phyloP scores from a whole-genome alignment of 2,113 vertebrate species.

The Sterrhoptilus dennistouni region DNA sequence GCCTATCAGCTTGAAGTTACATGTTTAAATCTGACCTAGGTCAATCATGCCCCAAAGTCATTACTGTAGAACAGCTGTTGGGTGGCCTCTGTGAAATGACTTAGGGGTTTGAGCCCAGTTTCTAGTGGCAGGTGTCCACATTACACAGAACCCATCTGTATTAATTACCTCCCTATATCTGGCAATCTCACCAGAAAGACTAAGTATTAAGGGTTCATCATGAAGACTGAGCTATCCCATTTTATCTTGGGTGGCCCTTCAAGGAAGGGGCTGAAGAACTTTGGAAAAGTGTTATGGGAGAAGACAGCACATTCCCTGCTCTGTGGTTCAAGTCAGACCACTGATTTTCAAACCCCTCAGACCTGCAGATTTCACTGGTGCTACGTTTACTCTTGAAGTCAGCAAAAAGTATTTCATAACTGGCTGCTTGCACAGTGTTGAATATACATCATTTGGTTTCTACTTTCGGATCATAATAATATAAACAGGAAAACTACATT shows the following conservation, averaged over 20 bases:
- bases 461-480: conserved; percentile 67
- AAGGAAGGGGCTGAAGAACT: not conserved
- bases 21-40: conserved; percentile 41
- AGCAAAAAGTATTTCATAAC: conserved; percentile 54
- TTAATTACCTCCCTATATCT: conserved; percentile 29
- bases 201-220: not conserved
- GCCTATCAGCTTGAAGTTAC: conserved; percentile 53
- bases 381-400: conserved; percentile 4
- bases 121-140: conserved; percentile 49
- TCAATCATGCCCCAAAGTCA: conserved; percentile 53
- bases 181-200: not conserved
- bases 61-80: conserved; percentile 35
- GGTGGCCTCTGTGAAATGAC: conserved; percentile 39
- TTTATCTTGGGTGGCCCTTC: conserved; percentile 19
- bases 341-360: not conserved
- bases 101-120: conserved; percentile 54
- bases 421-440: conserved; percentile 17
- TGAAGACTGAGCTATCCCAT: not conserved
- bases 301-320: not conserved
- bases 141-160: conserved; percentile 35
- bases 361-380: not conserved
- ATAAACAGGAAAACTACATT: conserved; percentile 74
- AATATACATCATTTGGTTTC: conserved; percentile 68
- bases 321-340: not conserved
- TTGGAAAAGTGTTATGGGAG: not conserved